A percentile compares a stretch with the other conserved stretches of the same genome.
Evolutionary conservation across 2,888 invertebrate species (phyloP).

Genomic region (Harpagoxenus sublaevis): DNA sequence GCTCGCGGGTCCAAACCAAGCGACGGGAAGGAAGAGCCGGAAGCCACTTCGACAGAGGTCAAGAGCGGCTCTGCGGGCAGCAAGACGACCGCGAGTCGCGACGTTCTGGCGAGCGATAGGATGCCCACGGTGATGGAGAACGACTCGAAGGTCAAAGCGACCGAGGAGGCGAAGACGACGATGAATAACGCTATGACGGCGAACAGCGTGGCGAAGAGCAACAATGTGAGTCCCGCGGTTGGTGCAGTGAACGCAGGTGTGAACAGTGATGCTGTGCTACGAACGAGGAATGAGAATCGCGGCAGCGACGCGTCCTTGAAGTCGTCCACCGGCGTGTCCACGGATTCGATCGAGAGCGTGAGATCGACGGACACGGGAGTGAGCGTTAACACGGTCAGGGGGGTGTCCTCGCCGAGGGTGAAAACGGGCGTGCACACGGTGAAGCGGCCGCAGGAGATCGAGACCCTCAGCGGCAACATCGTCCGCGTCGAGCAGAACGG

Average conservation of each 20-base stretch:
- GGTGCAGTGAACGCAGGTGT: conserved; percentile 69
- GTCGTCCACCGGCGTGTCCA: conserved; percentile 80
- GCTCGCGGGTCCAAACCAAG: not conserved
- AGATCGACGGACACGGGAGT: conserved; percentile 84
- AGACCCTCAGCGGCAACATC: conserved; percentile 84
- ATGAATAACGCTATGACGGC: conserved; percentile 37
- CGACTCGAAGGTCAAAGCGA: conserved; percentile 8
- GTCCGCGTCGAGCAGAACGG: conserved; percentile 80
- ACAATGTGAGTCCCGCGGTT: conserved; percentile 37
- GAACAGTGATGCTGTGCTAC: conserved; percentile 65
- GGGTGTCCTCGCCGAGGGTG: conserved; percentile 84
- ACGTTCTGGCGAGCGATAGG: conserved; percentile 44
- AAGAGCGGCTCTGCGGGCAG: not conserved
- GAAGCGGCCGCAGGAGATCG: conserved; percentile 83
- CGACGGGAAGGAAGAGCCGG: not conserved
- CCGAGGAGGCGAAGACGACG: not conserved
- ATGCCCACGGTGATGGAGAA: conserved; percentile 37
- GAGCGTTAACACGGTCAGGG: conserved; percentile 83
- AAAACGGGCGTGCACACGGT: conserved; percentile 83
- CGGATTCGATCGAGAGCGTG: conserved; percentile 80
- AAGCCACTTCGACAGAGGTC: not conserved
- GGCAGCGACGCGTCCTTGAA: conserved; percentile 79
- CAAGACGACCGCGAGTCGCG: not conserved
- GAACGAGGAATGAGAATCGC: conserved; percentile 68
- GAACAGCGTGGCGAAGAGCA: conserved; percentile 42